Conservation (phyloP, 2,797 vertebrate genomes). For the Neosilurus hyrtlii region DNA sequence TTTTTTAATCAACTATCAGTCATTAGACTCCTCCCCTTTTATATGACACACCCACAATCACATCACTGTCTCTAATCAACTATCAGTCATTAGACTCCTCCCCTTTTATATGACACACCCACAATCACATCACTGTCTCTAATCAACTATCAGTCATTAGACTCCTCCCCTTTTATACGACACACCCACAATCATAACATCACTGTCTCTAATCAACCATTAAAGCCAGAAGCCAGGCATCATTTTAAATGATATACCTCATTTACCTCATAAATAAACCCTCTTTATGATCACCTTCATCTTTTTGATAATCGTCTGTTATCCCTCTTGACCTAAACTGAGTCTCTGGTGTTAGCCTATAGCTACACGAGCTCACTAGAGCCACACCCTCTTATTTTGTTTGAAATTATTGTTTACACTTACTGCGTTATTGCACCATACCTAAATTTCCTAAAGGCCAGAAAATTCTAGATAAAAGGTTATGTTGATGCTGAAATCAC, state of each 20-base stretch:
- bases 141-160: background rate
- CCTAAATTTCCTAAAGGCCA: background rate
- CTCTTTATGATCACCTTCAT: background rate
- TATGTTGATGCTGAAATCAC: background rate
- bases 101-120: background rate
- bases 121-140: too few species aligned
- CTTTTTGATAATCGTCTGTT: background rate
- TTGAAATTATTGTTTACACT: background rate
- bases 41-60: too few species aligned
- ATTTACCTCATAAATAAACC: background rate
- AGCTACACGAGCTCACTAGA: background rate
- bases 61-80: constrained; percentile 45
- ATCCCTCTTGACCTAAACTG: too few species aligned
- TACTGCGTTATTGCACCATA: background rate
- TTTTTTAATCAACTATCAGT: background rate
- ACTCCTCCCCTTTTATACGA: too few species aligned
- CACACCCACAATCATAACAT: too few species aligned
- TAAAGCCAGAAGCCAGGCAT: background rate
- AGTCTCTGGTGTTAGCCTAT: background rate
- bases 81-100: background rate
- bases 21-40: too few species aligned
- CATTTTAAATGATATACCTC: background rate
- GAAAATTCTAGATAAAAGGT: background rate
- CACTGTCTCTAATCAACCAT: too few species aligned
- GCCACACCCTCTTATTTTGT: background rate